Conservation (phyloP, 2,113 vertebrate species). For the Ctenomys sociabilis region DNA sequence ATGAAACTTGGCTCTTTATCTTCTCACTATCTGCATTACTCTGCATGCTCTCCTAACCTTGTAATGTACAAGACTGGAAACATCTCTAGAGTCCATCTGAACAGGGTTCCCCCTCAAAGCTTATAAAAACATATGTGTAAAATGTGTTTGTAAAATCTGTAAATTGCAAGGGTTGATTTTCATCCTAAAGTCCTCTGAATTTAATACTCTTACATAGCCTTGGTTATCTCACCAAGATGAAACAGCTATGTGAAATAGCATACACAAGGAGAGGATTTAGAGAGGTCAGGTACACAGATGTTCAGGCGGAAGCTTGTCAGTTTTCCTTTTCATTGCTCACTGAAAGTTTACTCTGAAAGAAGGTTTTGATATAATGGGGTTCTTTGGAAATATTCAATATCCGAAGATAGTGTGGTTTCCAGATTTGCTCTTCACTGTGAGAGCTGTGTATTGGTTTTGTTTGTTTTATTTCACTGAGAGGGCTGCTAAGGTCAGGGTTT, state of each 20-base stretch:
- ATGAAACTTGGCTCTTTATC: neutral
- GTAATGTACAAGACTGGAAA: constrained; percentile 14
- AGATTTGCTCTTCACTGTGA: constrained; percentile 11
- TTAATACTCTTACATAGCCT: neutral
- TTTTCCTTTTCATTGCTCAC: constrained; percentile 23
- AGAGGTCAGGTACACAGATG: neutral
- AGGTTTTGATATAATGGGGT: neutral
- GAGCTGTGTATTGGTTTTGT: neutral
- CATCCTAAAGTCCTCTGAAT: neutral
- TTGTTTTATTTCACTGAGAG: constrained; percentile 11
- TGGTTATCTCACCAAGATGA: neutral
- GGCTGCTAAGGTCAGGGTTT: constrained; percentile 10
- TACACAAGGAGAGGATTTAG: neutral
- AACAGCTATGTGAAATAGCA: neutral
- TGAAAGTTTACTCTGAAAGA: neutral
- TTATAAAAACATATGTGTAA: constrained; percentile 28
- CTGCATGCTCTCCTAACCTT: neutral
- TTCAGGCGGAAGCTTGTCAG: neutral
- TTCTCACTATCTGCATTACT: constrained; percentile 9
- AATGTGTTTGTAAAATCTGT: constrained; percentile 43
- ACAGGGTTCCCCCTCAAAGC: neutral
- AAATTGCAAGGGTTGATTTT: constrained; percentile 29
- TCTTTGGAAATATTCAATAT: constrained; percentile 40
- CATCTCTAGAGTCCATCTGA: neutral
- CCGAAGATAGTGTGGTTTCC: neutral